These are phyloP conservation scores for Mormyrops boulengeri DNA, from an alignment of 2,797 vertebrate species.

Conservation along the genomic window DNA sequence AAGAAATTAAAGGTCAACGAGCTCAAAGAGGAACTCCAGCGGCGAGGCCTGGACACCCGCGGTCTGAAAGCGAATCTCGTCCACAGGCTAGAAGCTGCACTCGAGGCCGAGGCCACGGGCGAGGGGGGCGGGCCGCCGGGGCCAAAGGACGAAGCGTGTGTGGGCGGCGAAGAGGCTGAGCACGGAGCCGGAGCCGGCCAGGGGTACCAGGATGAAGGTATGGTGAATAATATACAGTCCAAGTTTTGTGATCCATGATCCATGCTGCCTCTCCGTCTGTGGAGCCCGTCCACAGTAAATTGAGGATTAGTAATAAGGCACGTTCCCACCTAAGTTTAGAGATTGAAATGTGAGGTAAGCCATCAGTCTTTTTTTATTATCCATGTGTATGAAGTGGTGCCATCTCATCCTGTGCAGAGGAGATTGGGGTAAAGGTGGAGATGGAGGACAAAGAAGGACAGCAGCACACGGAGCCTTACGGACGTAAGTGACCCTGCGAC, in stretches of 20 bases:
- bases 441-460: too few relatives aligned
- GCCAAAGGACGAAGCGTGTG: conserved; percentile 17
- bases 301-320: not conserved
- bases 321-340: too few relatives aligned
- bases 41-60: conserved; percentile 64
- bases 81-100: conserved; percentile 61
- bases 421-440: too few relatives aligned
- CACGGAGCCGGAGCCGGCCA: conserved; percentile 20
- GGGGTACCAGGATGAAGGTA: conserved; percentile 33
- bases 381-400: too few relatives aligned
- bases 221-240: not conserved
- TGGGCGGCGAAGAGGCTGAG: conserved; percentile 9
- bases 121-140: conserved; percentile 36
- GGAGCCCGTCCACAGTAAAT: not conserved
- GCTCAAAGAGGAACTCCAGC: conserved; percentile 68
- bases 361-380: not conserved
- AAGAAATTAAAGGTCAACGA: conserved; percentile 67
- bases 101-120: conserved; percentile 54
- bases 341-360: too few relatives aligned
- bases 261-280: not conserved
- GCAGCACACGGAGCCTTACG: too few relatives aligned
- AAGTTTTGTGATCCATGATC: not conserved
- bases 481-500: too few relatives aligned
- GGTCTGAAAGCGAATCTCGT: conserved; percentile 68
- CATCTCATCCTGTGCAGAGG: too few relatives aligned